These are phyloP conservation scores for Apocrypta bakeri DNA, from an alignment of 1,140 invertebrate species.

Conservation along the genomic window DNA sequence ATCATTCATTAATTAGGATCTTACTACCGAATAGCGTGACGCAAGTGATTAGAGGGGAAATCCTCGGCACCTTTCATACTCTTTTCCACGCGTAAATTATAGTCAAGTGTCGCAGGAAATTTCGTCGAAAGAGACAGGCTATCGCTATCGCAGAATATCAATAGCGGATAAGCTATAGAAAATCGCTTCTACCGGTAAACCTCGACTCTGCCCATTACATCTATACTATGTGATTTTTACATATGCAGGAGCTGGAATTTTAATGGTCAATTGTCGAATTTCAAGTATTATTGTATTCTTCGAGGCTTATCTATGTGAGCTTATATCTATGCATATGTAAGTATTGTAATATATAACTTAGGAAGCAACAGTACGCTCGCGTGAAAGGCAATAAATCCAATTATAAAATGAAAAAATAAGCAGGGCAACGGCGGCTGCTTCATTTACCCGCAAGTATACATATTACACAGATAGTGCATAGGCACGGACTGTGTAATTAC, in stretches of 20 bases:
- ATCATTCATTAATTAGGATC: not conserved
- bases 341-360: no score
- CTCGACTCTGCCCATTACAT: no score
- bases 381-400: not conserved
- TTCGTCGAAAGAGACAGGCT: not conserved
- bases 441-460: not conserved
- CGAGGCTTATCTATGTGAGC: no score
- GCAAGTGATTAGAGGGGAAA: not conserved
- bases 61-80: not conserved
- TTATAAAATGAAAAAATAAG: not conserved
- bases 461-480: conserved; percentile 1
- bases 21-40: not conserved
- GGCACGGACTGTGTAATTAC: not conserved
- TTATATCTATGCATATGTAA: no score
- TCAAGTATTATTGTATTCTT: no score
- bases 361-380: not conserved
- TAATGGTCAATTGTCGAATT: conserved; percentile 37
- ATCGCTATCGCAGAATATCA: no score
- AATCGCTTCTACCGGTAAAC: no score
- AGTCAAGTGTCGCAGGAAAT: not conserved
- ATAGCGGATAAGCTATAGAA: no score
- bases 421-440: not conserved
- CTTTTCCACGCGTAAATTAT: not conserved
- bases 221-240: no score
- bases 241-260: conserved; percentile 35